Conservation (phyloP, 2,888 invertebrate species). For the Nudaria mundana region DNA sequence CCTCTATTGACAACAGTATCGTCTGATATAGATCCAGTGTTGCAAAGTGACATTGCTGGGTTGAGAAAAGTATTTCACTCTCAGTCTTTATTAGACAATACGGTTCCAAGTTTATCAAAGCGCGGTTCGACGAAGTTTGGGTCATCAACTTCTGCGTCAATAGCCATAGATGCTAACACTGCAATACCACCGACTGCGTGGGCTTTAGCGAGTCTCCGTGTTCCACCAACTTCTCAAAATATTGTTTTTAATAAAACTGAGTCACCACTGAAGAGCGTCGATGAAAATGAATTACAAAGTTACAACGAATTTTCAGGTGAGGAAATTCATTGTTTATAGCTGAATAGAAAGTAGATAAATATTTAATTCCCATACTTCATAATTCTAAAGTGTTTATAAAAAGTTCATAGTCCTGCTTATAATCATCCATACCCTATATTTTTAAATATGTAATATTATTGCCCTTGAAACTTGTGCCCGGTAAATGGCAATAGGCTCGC, state of each 20-base stretch:
- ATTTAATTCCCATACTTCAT: no score
- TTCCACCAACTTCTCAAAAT: slow-evolving; percentile 54
- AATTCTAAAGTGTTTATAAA: no score
- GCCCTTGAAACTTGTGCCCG: no score
- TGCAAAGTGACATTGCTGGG: slow-evolving; percentile 63
- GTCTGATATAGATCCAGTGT: slow-evolving; percentile 74
- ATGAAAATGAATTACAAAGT: slow-evolving; percentile 73
- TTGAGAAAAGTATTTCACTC: slow-evolving; percentile 65
- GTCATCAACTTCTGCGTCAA: slow-evolving; percentile 51
- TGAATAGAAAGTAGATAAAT: no score
- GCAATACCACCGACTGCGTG: slow-evolving; percentile 74
- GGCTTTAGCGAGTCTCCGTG: slow-evolving; percentile 73
- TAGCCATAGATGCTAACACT: slow-evolving; percentile 44
- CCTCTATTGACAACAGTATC: slow-evolving; percentile 64
- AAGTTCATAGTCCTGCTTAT: no score
- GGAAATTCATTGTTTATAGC: slow-evolving; percentile 19
- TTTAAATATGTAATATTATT: no score
- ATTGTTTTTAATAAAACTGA: slow-evolving; percentile 43
- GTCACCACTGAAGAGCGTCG: slow-evolving; percentile 48
- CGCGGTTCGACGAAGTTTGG: slow-evolving; percentile 73
- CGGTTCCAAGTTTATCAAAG: slow-evolving; percentile 72
- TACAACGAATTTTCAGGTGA: slow-evolving; percentile 65
- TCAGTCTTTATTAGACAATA: slow-evolving; percentile 67
- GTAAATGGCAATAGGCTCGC: no score
- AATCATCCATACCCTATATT: no score